Base-by-base conservation (phyloP, 2,113 vertebrate genomes). In the Poicephalus gulielmi region DNA sequence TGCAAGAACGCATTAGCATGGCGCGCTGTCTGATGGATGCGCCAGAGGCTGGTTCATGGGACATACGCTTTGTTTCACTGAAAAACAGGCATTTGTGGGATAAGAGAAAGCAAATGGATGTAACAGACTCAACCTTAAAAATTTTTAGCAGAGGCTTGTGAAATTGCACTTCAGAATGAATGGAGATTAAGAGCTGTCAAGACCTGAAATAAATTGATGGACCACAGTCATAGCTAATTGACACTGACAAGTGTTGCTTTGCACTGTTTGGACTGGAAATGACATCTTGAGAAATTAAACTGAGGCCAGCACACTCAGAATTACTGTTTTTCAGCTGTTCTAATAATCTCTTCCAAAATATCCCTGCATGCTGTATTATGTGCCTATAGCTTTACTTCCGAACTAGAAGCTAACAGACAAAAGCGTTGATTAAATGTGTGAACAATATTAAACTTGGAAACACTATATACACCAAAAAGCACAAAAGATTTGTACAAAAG, bases 141-240 rank as follows among this genome's bases (percentile, higher is more conserved):
- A n/a, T 63, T 92, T 91, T 85, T 91, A 92, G 67, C 90, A 92
- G 80, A 84, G 25, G n/a, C 62, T 95, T 0, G 0, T 62, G 69
- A 91, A 94, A 82, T 79, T 81, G 52, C 71, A 75, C 69, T 24
- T 18, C 78, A 87, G 73, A 92, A 83, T 3, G 31, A 93, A 71
- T 41, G 39, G 39, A 95, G 64, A 80, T 25, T 83, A 57, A 91
- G 52, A 82, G 43, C 43, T 83, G 53, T 90, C 68, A 55, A 44
- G 76, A 60, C 46, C 64, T 81, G 71, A 64, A 78, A 94, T 86
- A 24, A 77, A 74, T 75, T 88, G 60, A 93, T 64, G 46, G 83
- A 66, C 90, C 77, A 92, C 80, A 93, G 70, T 93, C 86, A 76
- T 60, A 94, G 92, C 44, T 95, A 82, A 93, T 11, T 88, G 92